These are phyloP conservation scores for Heliconius cydno DNA, from an alignment of 2,888 invertebrate genomes.

Conservation along the genomic window DNA sequence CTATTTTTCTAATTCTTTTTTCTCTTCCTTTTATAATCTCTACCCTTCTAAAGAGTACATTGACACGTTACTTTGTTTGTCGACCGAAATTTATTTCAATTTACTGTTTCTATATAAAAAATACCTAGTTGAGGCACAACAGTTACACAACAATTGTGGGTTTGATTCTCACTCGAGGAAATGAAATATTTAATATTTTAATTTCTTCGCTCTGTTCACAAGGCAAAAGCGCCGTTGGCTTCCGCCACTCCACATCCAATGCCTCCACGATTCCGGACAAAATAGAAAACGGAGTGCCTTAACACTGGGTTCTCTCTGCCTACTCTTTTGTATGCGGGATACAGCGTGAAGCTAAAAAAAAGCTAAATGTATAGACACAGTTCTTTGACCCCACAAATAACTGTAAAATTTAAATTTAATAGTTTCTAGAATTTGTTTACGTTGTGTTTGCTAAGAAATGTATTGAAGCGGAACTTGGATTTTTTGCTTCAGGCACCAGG, in stretches of 20 bases:
- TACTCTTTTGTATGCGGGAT: too few species aligned
- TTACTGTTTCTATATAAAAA: too few species aligned
- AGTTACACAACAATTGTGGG: too few species aligned
- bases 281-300: not conserved
- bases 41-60: not conserved
- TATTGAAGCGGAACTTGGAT: not conserved
- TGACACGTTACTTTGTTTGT: too few species aligned
- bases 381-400: not conserved
- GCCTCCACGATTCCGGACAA: not conserved
- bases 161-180: too few species aligned
- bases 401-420: not conserved
- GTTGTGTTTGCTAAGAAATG: not conserved
- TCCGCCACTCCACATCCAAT: too few species aligned
- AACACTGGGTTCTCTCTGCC: not conserved
- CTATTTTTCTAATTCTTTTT: not conserved
- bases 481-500: conserved; percentile 6
- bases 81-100: too few species aligned
- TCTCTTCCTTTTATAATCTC: not conserved
- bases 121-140: too few species aligned
- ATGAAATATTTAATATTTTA: too few species aligned
- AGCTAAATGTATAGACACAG: not conserved
- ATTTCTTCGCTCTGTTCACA: too few species aligned
- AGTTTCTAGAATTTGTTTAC: not conserved
- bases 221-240: too few species aligned
- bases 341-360: too few species aligned